Conservation (phyloP, 2,797 vertebrate genomes). For the Fistularia commersonii region DNA sequence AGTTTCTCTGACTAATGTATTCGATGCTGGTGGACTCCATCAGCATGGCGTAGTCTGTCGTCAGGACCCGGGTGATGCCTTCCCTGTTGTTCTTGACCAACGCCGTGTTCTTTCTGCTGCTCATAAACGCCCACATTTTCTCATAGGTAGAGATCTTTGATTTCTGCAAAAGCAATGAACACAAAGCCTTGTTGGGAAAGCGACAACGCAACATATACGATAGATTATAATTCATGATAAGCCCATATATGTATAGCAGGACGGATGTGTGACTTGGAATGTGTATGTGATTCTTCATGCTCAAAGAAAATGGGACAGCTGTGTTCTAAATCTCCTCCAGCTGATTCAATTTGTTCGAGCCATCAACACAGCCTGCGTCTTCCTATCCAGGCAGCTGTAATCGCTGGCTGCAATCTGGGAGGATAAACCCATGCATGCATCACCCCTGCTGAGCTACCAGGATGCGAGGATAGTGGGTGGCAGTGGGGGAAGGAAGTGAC, state of each 20-base stretch:
- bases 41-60: slow-evolving; percentile 92
- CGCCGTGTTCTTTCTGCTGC: slow-evolving; percentile 91
- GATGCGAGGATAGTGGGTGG: slow-evolving; percentile 35
- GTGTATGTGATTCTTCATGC: slow-evolving; percentile 25
- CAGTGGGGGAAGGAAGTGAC: slow-evolving; percentile 29
- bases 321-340: slow-evolving; percentile 73
- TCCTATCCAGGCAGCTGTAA: slow-evolving; percentile 63
- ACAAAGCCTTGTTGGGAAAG: slow-evolving; percentile 7
- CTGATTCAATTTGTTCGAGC: slow-evolving; percentile 76
- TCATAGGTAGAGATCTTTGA: slow-evolving; percentile 98
- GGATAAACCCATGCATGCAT: slow-evolving; percentile 62
- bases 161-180: slow-evolving; percentile 75
- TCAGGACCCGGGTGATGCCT: slow-evolving; percentile 92
- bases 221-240: slow-evolving; percentile 5
- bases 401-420: slow-evolving; percentile 72
- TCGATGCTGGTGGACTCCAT: slow-evolving; percentile 99
- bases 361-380: slow-evolving; percentile 62
- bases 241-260: slow-evolving; percentile 20
- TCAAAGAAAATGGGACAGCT: slow-evolving; percentile 70
- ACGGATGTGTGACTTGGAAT: slow-evolving; percentile 4
- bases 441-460: slow-evolving; percentile 54
- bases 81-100: slow-evolving; percentile 91
- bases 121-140: slow-evolving; percentile 99
- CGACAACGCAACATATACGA: no score
- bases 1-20: slow-evolving; percentile 96